These are phyloP conservation scores for Drosophila limbata DNA, from an alignment of 2,888 invertebrate genomes.

Conservation along the genomic window DNA sequence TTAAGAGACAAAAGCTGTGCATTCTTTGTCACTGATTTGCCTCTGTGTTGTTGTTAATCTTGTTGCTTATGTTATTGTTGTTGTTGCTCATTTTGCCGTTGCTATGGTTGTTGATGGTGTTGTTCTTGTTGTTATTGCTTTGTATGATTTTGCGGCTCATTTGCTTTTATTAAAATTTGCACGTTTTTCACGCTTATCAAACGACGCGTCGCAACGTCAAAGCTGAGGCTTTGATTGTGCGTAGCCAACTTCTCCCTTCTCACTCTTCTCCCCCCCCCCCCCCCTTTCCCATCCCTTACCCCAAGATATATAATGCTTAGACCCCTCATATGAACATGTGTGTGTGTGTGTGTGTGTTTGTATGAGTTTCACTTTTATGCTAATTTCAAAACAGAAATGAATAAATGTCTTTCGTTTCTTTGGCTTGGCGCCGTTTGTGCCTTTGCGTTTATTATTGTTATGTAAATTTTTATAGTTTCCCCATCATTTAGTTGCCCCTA, in stretches of 20 bases:
- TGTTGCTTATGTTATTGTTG: neutral
- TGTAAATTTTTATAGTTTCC: constrained; percentile 80
- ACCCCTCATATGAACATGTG: constrained; percentile 13
- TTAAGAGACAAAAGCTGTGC: constrained; percentile 64
- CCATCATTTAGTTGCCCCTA: constrained; percentile 70
- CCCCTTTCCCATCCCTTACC: neutral
- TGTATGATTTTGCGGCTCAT: constrained; percentile 79
- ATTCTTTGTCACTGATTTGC: constrained; percentile 48
- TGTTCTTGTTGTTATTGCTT: constrained; percentile 26
- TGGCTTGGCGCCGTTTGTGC: constrained; percentile 42
- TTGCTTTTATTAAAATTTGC: constrained; percentile 78
- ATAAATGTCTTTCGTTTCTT: constrained; percentile 72
- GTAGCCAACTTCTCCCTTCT: constrained; percentile 6
- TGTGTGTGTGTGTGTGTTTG: constrained; percentile 25
- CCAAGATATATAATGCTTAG: too few species aligned
- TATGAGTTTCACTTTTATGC: constrained; percentile 73
- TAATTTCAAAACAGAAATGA: constrained; percentile 76
- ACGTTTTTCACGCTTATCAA: constrained; percentile 77
- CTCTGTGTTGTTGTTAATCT: neutral
- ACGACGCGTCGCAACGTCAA: constrained; percentile 40
- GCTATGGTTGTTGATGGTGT: constrained; percentile 10
- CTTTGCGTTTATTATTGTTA: constrained; percentile 76
- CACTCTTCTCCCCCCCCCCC: neutral
- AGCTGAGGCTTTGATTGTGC: constrained; percentile 69
- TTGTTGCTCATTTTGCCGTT: constrained; percentile 4